Evolutionary conservation across 2,888 invertebrate species (phyloP), one percentile per base, ranked within the genome.

Genomic region (Drosophila prostipennis): DNA sequence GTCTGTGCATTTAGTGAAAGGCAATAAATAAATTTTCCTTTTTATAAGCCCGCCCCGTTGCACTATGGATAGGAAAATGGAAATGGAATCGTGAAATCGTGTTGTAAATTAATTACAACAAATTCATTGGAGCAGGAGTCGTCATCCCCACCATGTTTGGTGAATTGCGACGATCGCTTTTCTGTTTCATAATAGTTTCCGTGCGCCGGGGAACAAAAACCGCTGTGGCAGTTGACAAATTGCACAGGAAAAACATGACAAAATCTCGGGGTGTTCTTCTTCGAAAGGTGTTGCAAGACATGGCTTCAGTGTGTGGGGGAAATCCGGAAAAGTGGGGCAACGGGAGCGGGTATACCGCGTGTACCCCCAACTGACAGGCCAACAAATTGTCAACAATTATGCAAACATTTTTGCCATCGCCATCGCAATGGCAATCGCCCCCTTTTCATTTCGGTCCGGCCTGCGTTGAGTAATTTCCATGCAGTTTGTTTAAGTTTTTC

Each of bases 231-330:
- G 81, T 77, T 90, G 91, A 91, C 91, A 91, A 91, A 91, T 91
- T 87, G 89, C 88, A 80, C 87, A 79, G 89, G 89, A 89, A 91
- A 85, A 91, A 91, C 91, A 91, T 90, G 91, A 91, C 91, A 91
- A 83, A 84, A 72, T 60, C 56, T 43, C 58, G 77, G 72, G 58
- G 72, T 69, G 67, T 55, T 74, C 23, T 53, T 32, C 61, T 59
- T 48, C 69, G 60, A 77, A 87, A 85, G 88, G 82, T 87, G 86
- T 87, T 85, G 88, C 86, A 82, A 85, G 87, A 82, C 45, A 71
- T 76, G 74, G 34, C n/a, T 36, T 36, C 23, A 32, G n/a, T 36
- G 32, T 34, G 19, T n/a, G 34, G 34, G 34, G 11, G 34, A 11
- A 11, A 11, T 34, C 34, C 11, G 40, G 32, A 11, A 52, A 52